A percentile compares a stretch with the other conserved stretches of the same genome.
Evolutionary conservation across 1,140 invertebrate species (phyloP).

Genomic region (Euwallacea fornicatus): DNA sequence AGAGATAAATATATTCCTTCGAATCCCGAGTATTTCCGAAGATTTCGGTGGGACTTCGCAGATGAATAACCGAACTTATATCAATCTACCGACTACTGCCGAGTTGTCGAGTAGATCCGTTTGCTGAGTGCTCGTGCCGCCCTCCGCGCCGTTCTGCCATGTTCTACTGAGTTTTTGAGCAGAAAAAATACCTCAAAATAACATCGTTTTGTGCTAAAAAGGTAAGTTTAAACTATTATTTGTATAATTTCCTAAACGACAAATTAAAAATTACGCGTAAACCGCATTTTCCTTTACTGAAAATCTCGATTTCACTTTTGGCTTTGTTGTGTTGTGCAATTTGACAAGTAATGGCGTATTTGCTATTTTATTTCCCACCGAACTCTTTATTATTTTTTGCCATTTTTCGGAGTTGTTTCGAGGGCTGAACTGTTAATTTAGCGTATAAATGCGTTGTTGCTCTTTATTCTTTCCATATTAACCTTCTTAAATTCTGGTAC

Average conservation of each 20-base stretch:
- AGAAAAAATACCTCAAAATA: not conserved
- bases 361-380: not conserved
- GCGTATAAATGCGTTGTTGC: not conserved
- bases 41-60: too few species aligned
- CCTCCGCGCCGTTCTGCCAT: constrained; percentile 3
- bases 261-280: not conserved
- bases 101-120: too few species aligned
- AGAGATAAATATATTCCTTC: too few species aligned
- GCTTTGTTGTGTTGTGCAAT: not conserved
- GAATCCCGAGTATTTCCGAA: too few species aligned
- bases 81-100: too few species aligned
- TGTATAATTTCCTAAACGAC: not conserved
- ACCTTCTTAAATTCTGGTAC: not conserved
- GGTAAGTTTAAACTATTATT: not conserved
- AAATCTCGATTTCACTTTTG: not conserved
- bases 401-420: not conserved
- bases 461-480: not conserved
- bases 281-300: not conserved
- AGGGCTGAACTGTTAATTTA: not conserved
- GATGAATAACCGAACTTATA: too few species aligned
- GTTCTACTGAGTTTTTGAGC: not conserved
- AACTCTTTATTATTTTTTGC: not conserved
- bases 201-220: not conserved
- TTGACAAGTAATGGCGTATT: not conserved
- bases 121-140: not conserved